These are phyloP conservation scores for Diorhabda elongata DNA, from an alignment of 1,140 invertebrate species.

Conservation along the genomic window DNA sequence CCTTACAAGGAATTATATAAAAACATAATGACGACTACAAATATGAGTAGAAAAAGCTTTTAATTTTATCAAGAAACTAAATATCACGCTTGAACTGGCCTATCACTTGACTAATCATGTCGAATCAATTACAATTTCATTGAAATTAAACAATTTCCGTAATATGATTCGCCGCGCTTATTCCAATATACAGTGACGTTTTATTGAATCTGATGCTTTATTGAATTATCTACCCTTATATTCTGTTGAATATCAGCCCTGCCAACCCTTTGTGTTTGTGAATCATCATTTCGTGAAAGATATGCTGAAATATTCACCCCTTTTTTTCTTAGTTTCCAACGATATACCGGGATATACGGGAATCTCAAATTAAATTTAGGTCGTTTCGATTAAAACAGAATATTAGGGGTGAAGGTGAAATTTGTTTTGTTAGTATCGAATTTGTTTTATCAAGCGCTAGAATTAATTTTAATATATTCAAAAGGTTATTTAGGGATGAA, in stretches of 20 bases:
- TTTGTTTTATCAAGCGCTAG: no score
- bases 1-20: no score
- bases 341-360: not conserved
- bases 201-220: slow-evolving; percentile 11
- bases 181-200: slow-evolving; percentile 4
- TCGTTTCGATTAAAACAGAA: no score
- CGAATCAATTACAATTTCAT: slow-evolving; percentile 17
- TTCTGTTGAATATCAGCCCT: slow-evolving; percentile 2
- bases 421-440: no score
- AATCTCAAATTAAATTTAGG: not conserved
- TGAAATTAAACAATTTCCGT: slow-evolving; percentile 11
- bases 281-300: not conserved
- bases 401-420: no score
- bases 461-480: no score
- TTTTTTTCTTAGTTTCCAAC: not conserved
- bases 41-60: no score
- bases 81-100: not conserved
- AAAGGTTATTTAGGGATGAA: no score
- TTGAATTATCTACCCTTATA: slow-evolving; percentile 11
- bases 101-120: slow-evolving; percentile 1
- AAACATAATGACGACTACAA: no score
- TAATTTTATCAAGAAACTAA: no score
- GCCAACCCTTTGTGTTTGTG: slow-evolving; percentile 3
- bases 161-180: slow-evolving; percentile 10
- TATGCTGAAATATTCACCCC: slow-evolving; percentile 2